These are phyloP conservation scores for Dorcus hopei DNA, from an alignment of 2,888 invertebrate genomes.

Conservation along the genomic window DNA sequence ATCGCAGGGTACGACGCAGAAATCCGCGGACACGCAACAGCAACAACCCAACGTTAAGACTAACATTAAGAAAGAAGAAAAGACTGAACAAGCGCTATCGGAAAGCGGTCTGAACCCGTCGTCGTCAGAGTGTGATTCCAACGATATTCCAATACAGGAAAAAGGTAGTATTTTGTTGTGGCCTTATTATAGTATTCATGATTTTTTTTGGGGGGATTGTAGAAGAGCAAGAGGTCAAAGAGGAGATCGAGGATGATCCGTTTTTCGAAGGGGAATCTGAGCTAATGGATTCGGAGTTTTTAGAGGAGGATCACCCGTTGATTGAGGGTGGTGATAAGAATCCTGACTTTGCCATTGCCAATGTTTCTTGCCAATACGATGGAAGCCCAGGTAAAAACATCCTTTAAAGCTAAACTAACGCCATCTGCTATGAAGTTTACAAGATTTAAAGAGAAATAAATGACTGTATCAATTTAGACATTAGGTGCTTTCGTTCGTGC, in stretches of 20 bases:
- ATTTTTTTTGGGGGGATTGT: too few species aligned
- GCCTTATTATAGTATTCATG: background rate
- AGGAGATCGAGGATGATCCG: constrained; percentile 43
- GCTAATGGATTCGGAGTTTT: constrained; percentile 47
- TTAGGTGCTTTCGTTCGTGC: too few species aligned
- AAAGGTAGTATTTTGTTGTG: background rate
- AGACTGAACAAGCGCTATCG: constrained; percentile 33
- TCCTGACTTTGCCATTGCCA: constrained; percentile 56
- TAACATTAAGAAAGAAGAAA: constrained; percentile 37
- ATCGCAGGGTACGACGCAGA: constrained; percentile 17
- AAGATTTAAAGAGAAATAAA: too few species aligned
- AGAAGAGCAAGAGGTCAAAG: constrained; percentile 31
- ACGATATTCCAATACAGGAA: constrained; percentile 33
- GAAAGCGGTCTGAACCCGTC: constrained; percentile 41
- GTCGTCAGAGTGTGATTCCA: constrained; percentile 47
- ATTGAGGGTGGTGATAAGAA: constrained; percentile 33
- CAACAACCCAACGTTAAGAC: constrained; percentile 5
- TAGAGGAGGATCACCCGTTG: constrained; percentile 43
- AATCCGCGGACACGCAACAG: constrained; percentile 32
- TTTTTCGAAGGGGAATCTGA: constrained; percentile 47
- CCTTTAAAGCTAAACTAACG: background rate
- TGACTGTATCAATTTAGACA: too few species aligned
- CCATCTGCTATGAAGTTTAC: background rate
- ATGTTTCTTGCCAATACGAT: constrained; percentile 65
- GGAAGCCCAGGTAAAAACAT: constrained; percentile 39